Conservation (phyloP, 2,797 vertebrate genomes). For the Vespertilio murinus region DNA sequence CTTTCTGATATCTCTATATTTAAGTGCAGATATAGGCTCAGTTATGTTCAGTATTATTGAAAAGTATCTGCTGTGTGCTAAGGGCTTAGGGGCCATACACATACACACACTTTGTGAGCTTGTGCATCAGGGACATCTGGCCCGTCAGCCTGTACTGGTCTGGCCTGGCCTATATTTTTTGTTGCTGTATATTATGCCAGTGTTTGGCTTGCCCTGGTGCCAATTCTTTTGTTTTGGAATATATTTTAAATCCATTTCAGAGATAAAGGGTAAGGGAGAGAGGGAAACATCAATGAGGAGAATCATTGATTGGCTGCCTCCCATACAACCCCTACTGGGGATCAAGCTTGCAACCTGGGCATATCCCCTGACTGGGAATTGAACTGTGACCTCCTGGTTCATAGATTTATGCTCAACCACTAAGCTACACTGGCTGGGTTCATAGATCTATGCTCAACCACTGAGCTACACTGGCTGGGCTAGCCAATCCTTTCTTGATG, state of each 20-base stretch:
- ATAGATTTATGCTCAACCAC: no score
- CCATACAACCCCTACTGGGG: no score
- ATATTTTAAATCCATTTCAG: no score
- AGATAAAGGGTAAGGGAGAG: no score
- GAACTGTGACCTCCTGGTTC: no score
- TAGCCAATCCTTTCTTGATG: not conserved
- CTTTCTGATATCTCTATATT: not conserved
- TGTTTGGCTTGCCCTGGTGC: not conserved
- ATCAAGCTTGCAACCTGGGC: no score
- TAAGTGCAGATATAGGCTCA: not conserved
- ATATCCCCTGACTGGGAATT: no score
- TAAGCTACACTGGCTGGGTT: no score
- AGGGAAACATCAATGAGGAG: no score
- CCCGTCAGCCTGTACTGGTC: not conserved
- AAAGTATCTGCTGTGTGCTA: not conserved
- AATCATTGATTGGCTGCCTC: no score
- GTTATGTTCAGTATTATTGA: not conserved
- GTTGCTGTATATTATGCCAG: not conserved
- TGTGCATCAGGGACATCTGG: not conserved
- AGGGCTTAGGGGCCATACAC: not conserved
- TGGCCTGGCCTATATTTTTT: not conserved
- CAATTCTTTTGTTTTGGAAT: not conserved
- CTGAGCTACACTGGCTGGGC: no score
- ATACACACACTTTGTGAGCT: not conserved
- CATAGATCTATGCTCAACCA: no score